A percentile compares a stretch with the other conserved stretches of the same genome.
Evolutionary conservation across 92 coral and sea anemone genomes (phyloP).

Genomic region (Epizoanthus scotinus): DNA sequence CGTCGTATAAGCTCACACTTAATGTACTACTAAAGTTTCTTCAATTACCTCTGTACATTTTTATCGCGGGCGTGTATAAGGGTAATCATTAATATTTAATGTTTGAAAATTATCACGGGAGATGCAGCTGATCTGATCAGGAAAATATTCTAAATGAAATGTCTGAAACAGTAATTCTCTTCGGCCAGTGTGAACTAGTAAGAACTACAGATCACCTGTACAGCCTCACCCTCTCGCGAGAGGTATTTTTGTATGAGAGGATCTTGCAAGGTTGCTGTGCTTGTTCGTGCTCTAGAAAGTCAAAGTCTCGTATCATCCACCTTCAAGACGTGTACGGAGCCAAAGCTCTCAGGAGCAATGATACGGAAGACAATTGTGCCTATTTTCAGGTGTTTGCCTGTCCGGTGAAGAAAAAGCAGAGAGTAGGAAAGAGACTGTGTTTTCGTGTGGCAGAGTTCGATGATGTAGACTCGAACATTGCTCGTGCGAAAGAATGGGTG

Average conservation of each 20-base stretch:
- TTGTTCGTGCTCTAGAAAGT: constrained; percentile 11
- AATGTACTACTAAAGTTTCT: not conserved
- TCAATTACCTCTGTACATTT: constrained; percentile 17
- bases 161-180: constrained; percentile 58
- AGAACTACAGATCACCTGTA: constrained; percentile 7
- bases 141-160: not conserved
- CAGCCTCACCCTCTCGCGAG: constrained; percentile 23
- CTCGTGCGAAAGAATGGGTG: constrained; percentile 78
- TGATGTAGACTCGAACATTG: constrained; percentile 46
- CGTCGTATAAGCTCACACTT: constrained; percentile 14
- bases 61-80: constrained; percentile 16
- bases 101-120: not conserved
- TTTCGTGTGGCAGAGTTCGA: constrained; percentile 72
- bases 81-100: too few relatives aligned
- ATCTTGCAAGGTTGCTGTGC: not conserved
- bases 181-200: constrained; percentile 65
- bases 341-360: constrained; percentile 58
- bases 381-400: constrained; percentile 77
- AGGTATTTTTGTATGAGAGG: constrained; percentile 23
- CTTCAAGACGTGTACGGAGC: constrained; percentile 76
- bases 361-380: constrained; percentile 50
- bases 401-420: constrained; percentile 52
- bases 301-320: constrained; percentile 3
- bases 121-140: constrained; percentile 34
- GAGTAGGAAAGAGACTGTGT: constrained; percentile 47